Percentiles rank a stretch among this genome's conserved stretches.
Conservation (phyloP, 2,113 vertebrate species). For the Proterorhinus semilunaris region DNA sequence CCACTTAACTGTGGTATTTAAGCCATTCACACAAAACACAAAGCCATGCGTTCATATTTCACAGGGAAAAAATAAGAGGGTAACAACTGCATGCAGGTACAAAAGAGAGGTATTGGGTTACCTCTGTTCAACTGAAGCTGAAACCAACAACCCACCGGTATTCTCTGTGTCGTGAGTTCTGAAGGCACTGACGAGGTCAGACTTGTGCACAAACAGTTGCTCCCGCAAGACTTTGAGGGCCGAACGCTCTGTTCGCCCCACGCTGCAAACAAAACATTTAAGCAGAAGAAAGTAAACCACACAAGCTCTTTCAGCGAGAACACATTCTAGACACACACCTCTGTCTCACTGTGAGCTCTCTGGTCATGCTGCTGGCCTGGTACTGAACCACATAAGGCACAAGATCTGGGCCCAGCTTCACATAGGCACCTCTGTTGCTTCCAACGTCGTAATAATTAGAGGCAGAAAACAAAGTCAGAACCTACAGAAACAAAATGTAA, state of each 20-base stretch:
- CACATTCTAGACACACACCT: slow-evolving; percentile 65
- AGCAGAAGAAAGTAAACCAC: background rate
- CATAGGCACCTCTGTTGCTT: slow-evolving; percentile 92
- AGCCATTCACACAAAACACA: slow-evolving; percentile 26
- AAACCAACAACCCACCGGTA: slow-evolving; percentile 63
- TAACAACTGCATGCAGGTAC: background rate
- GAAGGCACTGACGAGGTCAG: slow-evolving; percentile 77
- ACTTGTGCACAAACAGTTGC: slow-evolving; percentile 79
- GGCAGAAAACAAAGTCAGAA: slow-evolving; percentile 94
- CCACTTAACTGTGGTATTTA: background rate
- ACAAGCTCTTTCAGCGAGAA: background rate
- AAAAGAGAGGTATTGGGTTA: background rate
- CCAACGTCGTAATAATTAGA: slow-evolving; percentile 95
- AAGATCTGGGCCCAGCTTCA: slow-evolving; percentile 89
- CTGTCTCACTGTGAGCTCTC: slow-evolving; percentile 84
- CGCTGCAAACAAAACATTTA: slow-evolving; percentile 44
- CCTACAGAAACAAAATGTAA: slow-evolving; percentile 63
- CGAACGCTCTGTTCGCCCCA: slow-evolving; percentile 71
- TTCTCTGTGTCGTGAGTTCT: slow-evolving; percentile 65
- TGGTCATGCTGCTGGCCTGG: slow-evolving; percentile 85
- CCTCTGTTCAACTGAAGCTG: slow-evolving; percentile 3
- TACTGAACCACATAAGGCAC: slow-evolving; percentile 90
- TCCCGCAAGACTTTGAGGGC: slow-evolving; percentile 77
- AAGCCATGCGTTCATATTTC: slow-evolving; percentile 41
- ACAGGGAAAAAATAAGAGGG: background rate